These are phyloP conservation scores for Nyctibius grandis DNA, from an alignment of 2,797 vertebrate species.

Conservation along the genomic window DNA sequence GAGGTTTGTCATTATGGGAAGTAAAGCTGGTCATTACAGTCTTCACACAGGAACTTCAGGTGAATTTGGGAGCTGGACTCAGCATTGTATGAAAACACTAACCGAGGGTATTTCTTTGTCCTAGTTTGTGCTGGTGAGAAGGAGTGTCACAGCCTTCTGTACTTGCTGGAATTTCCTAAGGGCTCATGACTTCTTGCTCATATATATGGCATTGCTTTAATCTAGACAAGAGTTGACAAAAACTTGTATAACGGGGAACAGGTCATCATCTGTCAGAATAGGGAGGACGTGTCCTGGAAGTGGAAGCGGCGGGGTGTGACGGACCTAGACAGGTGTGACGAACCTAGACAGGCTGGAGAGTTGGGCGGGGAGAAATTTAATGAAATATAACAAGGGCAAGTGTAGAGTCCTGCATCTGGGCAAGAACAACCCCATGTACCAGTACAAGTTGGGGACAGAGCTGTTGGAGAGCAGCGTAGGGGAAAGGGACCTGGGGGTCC, in stretches of 20 bases:
- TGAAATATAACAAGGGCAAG: no score
- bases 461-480: no score
- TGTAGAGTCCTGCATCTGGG: no score
- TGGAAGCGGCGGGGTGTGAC: not conserved
- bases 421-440: no score
- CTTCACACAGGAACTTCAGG: not conserved
- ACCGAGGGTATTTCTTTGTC: not conserved
- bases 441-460: no score
- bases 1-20: not conserved
- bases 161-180: not conserved
- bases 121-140: not conserved
- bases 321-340: no score
- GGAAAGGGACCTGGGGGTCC: no score
- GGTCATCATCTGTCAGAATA: not conserved
- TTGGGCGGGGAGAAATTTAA: no score
- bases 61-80: not conserved
- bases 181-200: not conserved
- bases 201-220: not conserved
- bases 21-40: not conserved
- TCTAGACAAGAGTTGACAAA: not conserved
- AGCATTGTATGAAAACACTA: not conserved
- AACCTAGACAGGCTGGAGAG: no score
- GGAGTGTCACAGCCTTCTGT: not conserved
- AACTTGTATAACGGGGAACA: not conserved
- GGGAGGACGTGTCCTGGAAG: not conserved